phyloP scores from a whole-genome alignment of 2,797 vertebrate species.

The Pelodytes ibericus region DNA sequence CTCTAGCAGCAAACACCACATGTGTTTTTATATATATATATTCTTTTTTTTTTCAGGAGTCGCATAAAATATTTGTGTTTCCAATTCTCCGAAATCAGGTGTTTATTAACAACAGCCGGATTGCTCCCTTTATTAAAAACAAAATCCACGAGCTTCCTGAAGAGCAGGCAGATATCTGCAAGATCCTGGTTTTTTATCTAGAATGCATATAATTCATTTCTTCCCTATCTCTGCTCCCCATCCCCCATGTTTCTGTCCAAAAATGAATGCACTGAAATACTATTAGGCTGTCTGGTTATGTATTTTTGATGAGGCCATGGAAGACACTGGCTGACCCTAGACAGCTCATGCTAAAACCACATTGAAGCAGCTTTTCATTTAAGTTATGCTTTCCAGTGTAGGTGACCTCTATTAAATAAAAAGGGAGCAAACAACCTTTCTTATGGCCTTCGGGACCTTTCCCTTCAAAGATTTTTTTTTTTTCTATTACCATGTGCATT shows the following conservation, averaged over 20 bases:
- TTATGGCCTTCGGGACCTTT: constrained; percentile 75
- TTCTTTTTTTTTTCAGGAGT: too few relatives aligned
- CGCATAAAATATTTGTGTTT: too few relatives aligned
- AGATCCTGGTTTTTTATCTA: constrained; percentile 47
- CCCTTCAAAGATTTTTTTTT: constrained; percentile 77
- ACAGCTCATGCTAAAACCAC: constrained; percentile 79
- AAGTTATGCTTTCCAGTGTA: constrained; percentile 80
- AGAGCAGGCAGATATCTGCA: constrained; percentile 27
- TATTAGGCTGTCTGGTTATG: constrained; percentile 83
- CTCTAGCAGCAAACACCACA: too few relatives aligned
- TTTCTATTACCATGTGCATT: constrained; percentile 82
- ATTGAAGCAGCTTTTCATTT: constrained; percentile 83
- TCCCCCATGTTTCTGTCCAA: constrained; percentile 72
- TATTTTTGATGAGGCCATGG: constrained; percentile 84
- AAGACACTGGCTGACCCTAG: constrained; percentile 80
- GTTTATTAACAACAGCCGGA: not conserved
- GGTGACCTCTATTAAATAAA: constrained; percentile 81
- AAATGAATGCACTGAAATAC: constrained; percentile 83
- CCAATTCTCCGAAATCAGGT: too few relatives aligned
- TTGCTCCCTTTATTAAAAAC: too few relatives aligned
- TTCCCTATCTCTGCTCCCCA: constrained; percentile 57
- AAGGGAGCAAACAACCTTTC: constrained; percentile 71
- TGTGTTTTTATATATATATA: too few relatives aligned
- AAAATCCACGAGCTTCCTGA: constrained; percentile 38
- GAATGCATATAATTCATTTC: constrained; percentile 56